Base-by-base conservation (phyloP, 2,113 vertebrate species). In the Scomber scombrus region DNA sequence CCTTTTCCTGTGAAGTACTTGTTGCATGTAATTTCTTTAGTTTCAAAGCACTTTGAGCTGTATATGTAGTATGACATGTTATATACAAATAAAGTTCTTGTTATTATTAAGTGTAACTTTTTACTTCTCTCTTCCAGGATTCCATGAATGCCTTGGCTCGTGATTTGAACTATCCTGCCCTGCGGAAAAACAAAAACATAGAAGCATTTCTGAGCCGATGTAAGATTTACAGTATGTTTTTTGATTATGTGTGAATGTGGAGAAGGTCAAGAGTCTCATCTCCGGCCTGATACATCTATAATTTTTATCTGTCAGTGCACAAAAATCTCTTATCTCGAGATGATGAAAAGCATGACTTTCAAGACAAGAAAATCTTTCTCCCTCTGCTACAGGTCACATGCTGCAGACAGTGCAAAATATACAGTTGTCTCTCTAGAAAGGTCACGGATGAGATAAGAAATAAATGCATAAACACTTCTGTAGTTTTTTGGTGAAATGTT, bases 131-230 rank as follows among this genome's bases (percentile, higher is more conserved):
- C 80, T 69, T 84, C 10, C 92, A 95, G 95, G 95, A 95, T 81
- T 95, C 94, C 61, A 71, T 95, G 76, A 93, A 84, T 14, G 95
- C 95, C 0, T 54, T 95, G 92, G 92, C 93, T 43, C 89, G 92
- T 45, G 95, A 95, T 79, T 55, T 95, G 82, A 91, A 95, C 84
- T 95, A 93, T 34, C 93, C 94, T 1, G 88, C 91, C 1, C 88
- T 96, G 77, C 65, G 94, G 60, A 95, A 95, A 80, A 95, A 95
- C 95, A 96, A 95, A 85, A 96, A 95, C 86, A 92, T 95, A 0
- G 94, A 95, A 15, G 84, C 89, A 15, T 95, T 95, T 84, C 89
- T 96, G 26, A 94, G 34, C 71, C 77, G 94, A 93, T 95, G 94
- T 95, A 87, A 94, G 94, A 63, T 23, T 66, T 55, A 8, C 16